These are phyloP conservation scores for Larimichthys crocea DNA, from an alignment of 2,113 vertebrate genomes.

Conservation along the genomic window DNA sequence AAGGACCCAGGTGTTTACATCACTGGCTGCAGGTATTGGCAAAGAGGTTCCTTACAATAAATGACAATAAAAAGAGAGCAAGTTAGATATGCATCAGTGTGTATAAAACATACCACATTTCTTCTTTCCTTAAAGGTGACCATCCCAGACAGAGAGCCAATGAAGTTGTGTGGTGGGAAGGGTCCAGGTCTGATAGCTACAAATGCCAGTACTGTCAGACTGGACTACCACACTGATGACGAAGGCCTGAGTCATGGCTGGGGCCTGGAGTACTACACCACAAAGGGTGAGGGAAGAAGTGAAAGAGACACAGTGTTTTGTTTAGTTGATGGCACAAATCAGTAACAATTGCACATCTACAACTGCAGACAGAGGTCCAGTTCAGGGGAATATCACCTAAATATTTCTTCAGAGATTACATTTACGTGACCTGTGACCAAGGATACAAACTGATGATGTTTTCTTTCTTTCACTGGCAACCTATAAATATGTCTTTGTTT, in stretches of 20 bases:
- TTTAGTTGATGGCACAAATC: neutral
- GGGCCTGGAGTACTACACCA: constrained; percentile 84
- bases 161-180: constrained; percentile 77
- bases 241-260: constrained; percentile 79
- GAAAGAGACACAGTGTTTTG: neutral
- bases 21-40: constrained; percentile 82
- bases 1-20: constrained; percentile 65
- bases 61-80: neutral
- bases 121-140: constrained; percentile 63
- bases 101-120: neutral
- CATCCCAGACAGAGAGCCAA: constrained; percentile 46
- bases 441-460: constrained; percentile 85
- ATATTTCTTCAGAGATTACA: constrained; percentile 83
- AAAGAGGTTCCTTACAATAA: neutral
- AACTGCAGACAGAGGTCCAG: constrained; percentile 54
- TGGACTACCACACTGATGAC: constrained; percentile 79
- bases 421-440: constrained; percentile 76
- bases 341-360: neutral
- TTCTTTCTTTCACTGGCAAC: neutral
- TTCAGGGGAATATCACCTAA: constrained; percentile 52
- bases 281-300: constrained; percentile 73
- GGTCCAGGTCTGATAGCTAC: constrained; percentile 77
- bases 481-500: neutral
- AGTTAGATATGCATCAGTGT: neutral
- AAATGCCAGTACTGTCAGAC: constrained; percentile 66